Conservation (phyloP, 64 coral and sea anemone species). For the Pocillopora verrucosa region DNA sequence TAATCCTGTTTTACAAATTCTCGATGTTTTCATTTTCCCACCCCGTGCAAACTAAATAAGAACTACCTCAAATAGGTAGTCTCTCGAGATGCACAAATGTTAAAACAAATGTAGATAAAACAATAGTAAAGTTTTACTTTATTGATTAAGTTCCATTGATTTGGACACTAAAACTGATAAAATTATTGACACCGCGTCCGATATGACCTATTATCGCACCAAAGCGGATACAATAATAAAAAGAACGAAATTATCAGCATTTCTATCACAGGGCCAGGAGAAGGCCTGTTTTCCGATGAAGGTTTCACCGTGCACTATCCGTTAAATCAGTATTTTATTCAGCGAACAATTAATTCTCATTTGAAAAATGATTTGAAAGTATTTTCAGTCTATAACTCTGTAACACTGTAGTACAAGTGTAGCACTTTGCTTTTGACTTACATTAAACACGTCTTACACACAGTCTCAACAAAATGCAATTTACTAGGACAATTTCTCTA, state of each 20-base stretch:
- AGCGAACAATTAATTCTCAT: too few relatives aligned
- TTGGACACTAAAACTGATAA: not conserved
- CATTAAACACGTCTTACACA: not conserved
- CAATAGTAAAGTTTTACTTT: not conserved
- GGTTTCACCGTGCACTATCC: not conserved
- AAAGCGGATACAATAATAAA: not conserved
- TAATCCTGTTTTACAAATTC: too few relatives aligned
- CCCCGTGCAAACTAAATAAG: too few relatives aligned
- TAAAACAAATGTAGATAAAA: not conserved
- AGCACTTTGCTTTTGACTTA: not conserved
- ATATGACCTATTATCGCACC: not conserved
- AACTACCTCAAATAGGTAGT: not conserved
- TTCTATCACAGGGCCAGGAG: too few relatives aligned
- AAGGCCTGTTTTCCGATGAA: not conserved
- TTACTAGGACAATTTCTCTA: not conserved
- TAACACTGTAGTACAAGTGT: not conserved
- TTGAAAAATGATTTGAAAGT: too few relatives aligned
- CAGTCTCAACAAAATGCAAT: not conserved
- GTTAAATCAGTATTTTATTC: not conserved
- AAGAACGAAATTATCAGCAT: too few relatives aligned
- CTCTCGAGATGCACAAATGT: not conserved
- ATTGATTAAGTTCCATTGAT: not conserved
- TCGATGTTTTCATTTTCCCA: not conserved
- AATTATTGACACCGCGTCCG: not conserved
- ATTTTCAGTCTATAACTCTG: not conserved